phyloP scores from a whole-genome alignment of 2,888 invertebrate species.

The Erpobdella octoculata region DNA sequence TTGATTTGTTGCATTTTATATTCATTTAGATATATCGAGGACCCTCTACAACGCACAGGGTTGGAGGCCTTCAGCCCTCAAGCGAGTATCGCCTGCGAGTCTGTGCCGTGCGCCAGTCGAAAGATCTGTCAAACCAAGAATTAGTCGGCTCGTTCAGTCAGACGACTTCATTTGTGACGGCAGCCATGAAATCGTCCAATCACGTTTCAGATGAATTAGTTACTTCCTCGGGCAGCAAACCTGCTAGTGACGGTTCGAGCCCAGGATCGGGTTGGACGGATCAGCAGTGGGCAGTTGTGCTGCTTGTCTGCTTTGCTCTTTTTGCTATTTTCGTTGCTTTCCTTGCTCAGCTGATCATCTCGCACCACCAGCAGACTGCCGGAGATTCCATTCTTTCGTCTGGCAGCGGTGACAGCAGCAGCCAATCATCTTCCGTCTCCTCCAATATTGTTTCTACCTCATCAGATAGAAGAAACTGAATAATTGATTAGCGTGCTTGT shows the following conservation, averaged over 20 bases:
- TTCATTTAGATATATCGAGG: slow-evolving; percentile 54
- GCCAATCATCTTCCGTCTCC: not conserved
- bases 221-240: not conserved
- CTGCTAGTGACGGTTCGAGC: not conserved
- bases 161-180: slow-evolving; percentile 59
- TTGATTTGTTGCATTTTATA: not conserved
- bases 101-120: slow-evolving; percentile 63
- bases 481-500: not conserved
- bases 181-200: slow-evolving; percentile 34
- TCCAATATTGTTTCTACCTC: not conserved
- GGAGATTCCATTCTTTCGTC: not conserved
- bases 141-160: slow-evolving; percentile 54
- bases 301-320: slow-evolving; percentile 60
- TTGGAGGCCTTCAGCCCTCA: slow-evolving; percentile 64
- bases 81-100: slow-evolving; percentile 71
- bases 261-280: slow-evolving; percentile 49
- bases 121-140: slow-evolving; percentile 36
- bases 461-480: slow-evolving; percentile 9
- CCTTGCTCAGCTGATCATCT: slow-evolving; percentile 56
- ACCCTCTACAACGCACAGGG: slow-evolving; percentile 55
- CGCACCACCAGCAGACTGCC: slow-evolving; percentile 8
- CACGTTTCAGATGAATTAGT: slow-evolving; percentile 18
- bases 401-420: not conserved
- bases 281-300: slow-evolving; percentile 61
- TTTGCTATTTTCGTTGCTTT: slow-evolving; percentile 61